phyloP scores from a whole-genome alignment of 1,140 invertebrate genomes.

The Colletes latitarsis region DNA sequence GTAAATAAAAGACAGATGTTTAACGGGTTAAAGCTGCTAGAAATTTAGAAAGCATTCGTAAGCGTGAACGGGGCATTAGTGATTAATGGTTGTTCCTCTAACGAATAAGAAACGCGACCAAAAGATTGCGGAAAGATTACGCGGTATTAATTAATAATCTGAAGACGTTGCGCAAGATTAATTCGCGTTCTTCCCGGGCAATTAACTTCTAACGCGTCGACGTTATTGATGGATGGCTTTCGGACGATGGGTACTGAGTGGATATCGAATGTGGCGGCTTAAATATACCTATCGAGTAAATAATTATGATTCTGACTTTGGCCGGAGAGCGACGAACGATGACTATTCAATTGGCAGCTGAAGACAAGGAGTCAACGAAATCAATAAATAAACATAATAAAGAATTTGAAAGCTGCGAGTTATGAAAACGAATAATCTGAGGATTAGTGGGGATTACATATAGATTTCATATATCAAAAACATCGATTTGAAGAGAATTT shows the following conservation, averaged over 20 bases:
- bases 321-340: not conserved
- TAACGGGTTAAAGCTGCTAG: not conserved
- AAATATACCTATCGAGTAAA: not conserved
- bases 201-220: constrained; percentile 16
- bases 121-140: constrained; percentile 3
- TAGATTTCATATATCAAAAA: too few relatives aligned
- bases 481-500: too few relatives aligned
- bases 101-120: not conserved
- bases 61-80: not conserved
- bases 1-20: too few relatives aligned
- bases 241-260: not conserved
- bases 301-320: not conserved
- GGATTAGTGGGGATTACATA: too few relatives aligned
- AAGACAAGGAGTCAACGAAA: not conserved
- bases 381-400: too few relatives aligned
- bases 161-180: constrained; percentile 15
- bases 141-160: not conserved
- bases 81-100: not conserved
- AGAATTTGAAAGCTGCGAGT: too few relatives aligned
- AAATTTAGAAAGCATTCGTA: not conserved
- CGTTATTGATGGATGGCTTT: constrained; percentile 27
- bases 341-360: not conserved
- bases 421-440: too few relatives aligned
- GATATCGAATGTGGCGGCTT: not conserved
- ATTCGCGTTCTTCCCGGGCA: constrained; percentile 20